Evolutionary conservation across 2,113 vertebrate genomes (phyloP).

Genomic region (Bufo gargarizans): DNA sequence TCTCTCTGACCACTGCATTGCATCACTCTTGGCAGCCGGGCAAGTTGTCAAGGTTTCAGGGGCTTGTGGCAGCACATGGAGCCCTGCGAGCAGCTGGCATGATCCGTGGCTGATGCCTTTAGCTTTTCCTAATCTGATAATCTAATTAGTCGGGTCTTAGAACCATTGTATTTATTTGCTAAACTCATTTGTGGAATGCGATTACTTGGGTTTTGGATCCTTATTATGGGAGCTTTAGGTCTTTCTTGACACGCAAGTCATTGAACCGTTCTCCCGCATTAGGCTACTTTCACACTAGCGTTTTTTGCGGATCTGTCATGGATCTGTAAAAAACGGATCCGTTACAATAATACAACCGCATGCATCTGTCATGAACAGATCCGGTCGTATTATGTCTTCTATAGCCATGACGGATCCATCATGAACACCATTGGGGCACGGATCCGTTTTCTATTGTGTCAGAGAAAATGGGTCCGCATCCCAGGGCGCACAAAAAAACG

Average conservation of each 20-base stretch:
- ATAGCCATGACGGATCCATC: too few relatives aligned
- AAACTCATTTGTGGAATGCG: background rate
- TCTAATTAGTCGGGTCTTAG: conserved; percentile 2
- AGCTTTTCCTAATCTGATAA: conserved; percentile 26
- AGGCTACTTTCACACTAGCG: background rate
- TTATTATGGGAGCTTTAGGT: background rate
- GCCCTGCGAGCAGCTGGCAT: background rate
- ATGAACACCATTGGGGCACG: too few relatives aligned
- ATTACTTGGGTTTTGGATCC: conserved; percentile 15
- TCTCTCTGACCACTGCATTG: conserved; percentile 32
- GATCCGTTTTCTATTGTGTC: too few relatives aligned
- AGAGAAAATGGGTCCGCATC: too few relatives aligned
- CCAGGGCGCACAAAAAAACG: too few relatives aligned
- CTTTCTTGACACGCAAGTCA: background rate
- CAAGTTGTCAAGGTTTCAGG: background rate
- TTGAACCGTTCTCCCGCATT: background rate
- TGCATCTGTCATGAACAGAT: too few relatives aligned
- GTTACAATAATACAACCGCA: too few relatives aligned
- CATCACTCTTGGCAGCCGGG: conserved; percentile 39
- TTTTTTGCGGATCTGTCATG: too few relatives aligned
- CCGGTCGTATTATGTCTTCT: too few relatives aligned
- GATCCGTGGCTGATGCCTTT: background rate
- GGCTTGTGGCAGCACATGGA: conserved; percentile 9
- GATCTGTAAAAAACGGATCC: too few relatives aligned
- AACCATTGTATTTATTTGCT: conserved; percentile 3